phyloP scores from a whole-genome alignment of 2,797 vertebrate species.

The Phyllotis vaccarum region DNA sequence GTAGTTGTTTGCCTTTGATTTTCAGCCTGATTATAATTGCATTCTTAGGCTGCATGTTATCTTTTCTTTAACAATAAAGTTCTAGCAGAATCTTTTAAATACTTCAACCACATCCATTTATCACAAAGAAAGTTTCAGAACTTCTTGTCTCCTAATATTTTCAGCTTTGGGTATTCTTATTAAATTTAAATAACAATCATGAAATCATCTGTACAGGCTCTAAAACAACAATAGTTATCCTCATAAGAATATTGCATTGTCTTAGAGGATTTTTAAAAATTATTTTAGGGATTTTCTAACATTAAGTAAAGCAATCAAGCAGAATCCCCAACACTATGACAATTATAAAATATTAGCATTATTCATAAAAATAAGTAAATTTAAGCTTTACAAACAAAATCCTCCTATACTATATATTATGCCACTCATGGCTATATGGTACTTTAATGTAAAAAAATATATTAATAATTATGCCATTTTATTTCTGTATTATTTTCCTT shows the following conservation, averaged over 20 bases:
- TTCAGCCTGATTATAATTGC: not conserved
- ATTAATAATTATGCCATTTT: not conserved
- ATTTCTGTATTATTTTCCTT: not conserved
- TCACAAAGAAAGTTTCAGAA: constrained; percentile 57
- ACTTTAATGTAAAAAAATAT: not conserved
- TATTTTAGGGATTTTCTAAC: constrained; percentile 38
- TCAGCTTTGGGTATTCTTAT: constrained; percentile 30
- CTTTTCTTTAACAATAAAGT: constrained; percentile 11
- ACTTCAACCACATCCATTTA: constrained; percentile 17
- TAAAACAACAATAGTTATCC: constrained; percentile 49
- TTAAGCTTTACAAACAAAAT: not conserved
- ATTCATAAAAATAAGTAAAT: constrained; percentile 45
- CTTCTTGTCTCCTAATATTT: constrained; percentile 59
- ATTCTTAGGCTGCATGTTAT: not conserved
- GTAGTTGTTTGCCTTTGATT: constrained; percentile 1
- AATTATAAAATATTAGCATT: not conserved
- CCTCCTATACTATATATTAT: not conserved
- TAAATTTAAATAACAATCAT: constrained; percentile 60
- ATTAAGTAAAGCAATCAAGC: not conserved
- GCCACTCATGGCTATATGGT: not conserved
- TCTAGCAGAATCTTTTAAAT: constrained; percentile 51
- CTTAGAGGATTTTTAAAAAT: constrained; percentile 2
- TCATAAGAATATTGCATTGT: constrained; percentile 42
- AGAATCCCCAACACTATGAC: not conserved
- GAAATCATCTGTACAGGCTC: constrained; percentile 57